A percentile compares a stretch with the other conserved stretches of the same genome.
Conservation (phyloP, 2,888 invertebrate species). For the Apamea crenata region DNA sequence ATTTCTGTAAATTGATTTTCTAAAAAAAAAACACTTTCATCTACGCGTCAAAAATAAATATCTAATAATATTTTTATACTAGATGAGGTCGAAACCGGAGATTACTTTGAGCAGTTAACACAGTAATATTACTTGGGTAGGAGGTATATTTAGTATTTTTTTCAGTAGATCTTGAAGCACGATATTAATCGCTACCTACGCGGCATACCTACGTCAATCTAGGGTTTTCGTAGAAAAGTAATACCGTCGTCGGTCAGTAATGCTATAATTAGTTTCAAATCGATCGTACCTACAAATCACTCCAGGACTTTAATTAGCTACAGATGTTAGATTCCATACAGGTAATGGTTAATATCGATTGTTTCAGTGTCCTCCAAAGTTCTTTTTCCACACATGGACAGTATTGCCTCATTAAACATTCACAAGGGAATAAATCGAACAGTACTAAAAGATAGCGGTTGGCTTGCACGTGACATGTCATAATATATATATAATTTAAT, state of each 20-base stretch:
- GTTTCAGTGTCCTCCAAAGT: constrained; percentile 20
- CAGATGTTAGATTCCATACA: constrained; percentile 55
- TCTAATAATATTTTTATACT: neutral
- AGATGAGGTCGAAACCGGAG: neutral
- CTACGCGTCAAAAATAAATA: neutral
- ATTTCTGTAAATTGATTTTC: neutral
- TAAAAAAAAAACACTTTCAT: neutral
- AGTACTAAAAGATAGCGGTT: neutral
- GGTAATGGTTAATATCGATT: constrained; percentile 48
- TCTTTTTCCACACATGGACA: constrained; percentile 35
- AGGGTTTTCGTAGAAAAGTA: constrained; percentile 30
- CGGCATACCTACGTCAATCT: constrained; percentile 9
- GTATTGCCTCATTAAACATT: constrained; percentile 51
- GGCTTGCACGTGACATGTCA: neutral
- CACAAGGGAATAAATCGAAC: constrained; percentile 13
- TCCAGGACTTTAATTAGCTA: constrained; percentile 35
- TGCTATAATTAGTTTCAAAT: constrained; percentile 28
- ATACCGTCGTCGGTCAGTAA: neutral
- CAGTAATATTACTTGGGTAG: neutral
- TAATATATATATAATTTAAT: constrained; percentile 6
- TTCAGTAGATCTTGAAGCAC: neutral
- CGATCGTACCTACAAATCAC: constrained; percentile 40
- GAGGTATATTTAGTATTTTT: neutral
- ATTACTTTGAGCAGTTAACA: neutral
- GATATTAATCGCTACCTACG: constrained; percentile 2